Conservation (phyloP, 2,113 vertebrate genomes). For the Centropristis striata region DNA sequence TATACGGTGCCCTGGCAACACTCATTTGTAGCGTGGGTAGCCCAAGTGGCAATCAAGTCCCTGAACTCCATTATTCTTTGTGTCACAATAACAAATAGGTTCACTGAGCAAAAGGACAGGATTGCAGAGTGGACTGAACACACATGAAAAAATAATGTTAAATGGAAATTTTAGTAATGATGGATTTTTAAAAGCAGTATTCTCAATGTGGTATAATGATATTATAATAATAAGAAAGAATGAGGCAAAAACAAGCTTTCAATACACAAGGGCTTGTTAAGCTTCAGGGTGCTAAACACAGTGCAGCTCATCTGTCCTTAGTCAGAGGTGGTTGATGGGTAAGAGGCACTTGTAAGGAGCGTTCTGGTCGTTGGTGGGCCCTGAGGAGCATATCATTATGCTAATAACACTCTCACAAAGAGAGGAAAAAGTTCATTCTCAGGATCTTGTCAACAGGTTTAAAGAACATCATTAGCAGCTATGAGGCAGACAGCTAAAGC, state of each 20-base stretch:
- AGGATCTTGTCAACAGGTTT: slow-evolving; percentile 14
- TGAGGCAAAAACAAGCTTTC: slow-evolving; percentile 32
- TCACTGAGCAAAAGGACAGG: background rate
- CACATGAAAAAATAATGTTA: slow-evolving; percentile 2
- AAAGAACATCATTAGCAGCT: slow-evolving; percentile 10
- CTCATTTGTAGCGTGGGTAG: background rate
- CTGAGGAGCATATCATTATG: slow-evolving; percentile 29
- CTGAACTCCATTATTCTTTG: slow-evolving; percentile 27
- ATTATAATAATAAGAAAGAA: background rate
- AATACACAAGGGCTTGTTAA: slow-evolving; percentile 13
- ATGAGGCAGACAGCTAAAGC: background rate
- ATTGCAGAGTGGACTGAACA: slow-evolving; percentile 25
- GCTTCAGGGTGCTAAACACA: slow-evolving; percentile 31
- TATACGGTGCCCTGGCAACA: background rate
- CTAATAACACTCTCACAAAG: slow-evolving; percentile 9
- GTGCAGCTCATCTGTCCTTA: slow-evolving; percentile 3
- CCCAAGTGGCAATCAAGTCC: slow-evolving; percentile 45
- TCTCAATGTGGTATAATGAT: background rate
- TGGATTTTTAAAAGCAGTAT: background rate
- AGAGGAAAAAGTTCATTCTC: slow-evolving; percentile 1
- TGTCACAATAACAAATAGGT: slow-evolving; percentile 31
- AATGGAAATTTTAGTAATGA: slow-evolving; percentile 13
- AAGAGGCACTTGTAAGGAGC: slow-evolving; percentile 34
- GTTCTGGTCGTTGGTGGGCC: slow-evolving; percentile 1
- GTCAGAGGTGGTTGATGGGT: slow-evolving; percentile 22